phyloP scores from a whole-genome alignment of 2,888 invertebrate species.

The Plutella xylostella region DNA sequence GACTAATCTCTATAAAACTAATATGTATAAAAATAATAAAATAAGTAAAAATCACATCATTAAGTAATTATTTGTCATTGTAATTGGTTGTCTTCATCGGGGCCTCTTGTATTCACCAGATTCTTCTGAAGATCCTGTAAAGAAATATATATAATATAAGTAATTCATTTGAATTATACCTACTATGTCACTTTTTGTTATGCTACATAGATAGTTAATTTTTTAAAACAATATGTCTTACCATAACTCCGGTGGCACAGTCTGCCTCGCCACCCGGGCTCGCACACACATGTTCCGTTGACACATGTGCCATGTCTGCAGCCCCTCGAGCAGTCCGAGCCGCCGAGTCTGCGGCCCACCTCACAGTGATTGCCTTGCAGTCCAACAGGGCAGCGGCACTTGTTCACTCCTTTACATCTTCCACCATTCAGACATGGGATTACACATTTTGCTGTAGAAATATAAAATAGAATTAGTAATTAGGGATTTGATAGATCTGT shows the following conservation, averaged over 20 bases:
- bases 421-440: conserved; percentile 94
- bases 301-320: conserved; percentile 85
- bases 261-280: conserved; percentile 86
- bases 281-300: conserved; percentile 80
- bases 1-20: conserved; percentile 45
- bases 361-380: conserved; percentile 93
- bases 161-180: too few species aligned
- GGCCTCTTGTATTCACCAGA: conserved; percentile 60
- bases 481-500: background rate
- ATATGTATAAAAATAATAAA: conserved; percentile 36
- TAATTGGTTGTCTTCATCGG: conserved; percentile 33
- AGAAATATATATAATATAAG: conserved; percentile 1
- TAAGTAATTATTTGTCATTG: conserved; percentile 29
- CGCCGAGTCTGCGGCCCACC: conserved; percentile 78
- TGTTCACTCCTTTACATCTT: conserved; percentile 88
- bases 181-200: too few species aligned
- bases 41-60: conserved; percentile 55
- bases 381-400: conserved; percentile 88
- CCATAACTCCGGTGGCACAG: conserved; percentile 81
- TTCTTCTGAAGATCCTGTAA: conserved; percentile 59
- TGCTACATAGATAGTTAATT: too few species aligned
- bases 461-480: background rate
- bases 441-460: conserved; percentile 83
- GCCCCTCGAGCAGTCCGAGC: conserved; percentile 77
- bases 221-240: conserved; percentile 14